phyloP scores from a whole-genome alignment of 64 coral and sea anemone genomes.

The Stichodactyla mertensii region DNA sequence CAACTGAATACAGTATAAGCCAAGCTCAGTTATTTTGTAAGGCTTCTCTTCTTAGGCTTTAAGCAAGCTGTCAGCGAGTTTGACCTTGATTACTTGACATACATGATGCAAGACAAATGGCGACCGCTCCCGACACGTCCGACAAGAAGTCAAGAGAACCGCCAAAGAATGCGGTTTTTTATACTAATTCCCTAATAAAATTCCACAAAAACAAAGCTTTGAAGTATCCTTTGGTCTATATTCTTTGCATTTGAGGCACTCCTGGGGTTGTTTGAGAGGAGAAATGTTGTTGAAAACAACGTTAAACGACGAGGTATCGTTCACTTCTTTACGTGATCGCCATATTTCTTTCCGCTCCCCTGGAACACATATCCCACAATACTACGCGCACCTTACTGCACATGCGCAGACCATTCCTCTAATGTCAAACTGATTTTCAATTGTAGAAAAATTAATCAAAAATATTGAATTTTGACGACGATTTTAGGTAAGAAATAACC shows the following conservation, averaged over 20 bases:
- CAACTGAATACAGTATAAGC: not conserved
- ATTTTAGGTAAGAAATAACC: not conserved
- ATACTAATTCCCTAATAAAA: not conserved
- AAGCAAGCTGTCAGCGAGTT: not conserved
- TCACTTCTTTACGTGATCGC: conserved; percentile 31
- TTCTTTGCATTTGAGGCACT: not conserved
- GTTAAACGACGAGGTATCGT: not conserved
- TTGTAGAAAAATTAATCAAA: not conserved
- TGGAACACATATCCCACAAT: conserved; percentile 38
- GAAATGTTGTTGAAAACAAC: not conserved
- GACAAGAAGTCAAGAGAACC: not conserved
- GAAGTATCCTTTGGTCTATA: not conserved
- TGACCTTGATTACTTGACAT: not conserved
- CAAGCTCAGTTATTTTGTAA: not conserved
- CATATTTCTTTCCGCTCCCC: not conserved
- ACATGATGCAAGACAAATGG: not conserved
- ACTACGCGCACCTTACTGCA: conserved; percentile 4
- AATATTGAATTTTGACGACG: not conserved
- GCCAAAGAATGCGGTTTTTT: not conserved
- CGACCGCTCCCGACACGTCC: not conserved
- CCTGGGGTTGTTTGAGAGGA: not conserved
- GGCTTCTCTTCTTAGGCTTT: not conserved
- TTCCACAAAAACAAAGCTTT: not conserved
- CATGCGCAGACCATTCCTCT: conserved; percentile 33
- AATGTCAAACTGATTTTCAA: conserved; percentile 6